Conservation (phyloP, 30 jellyfish, hydroid and myxozoan species). For the Catostylus mosaicus region DNA sequence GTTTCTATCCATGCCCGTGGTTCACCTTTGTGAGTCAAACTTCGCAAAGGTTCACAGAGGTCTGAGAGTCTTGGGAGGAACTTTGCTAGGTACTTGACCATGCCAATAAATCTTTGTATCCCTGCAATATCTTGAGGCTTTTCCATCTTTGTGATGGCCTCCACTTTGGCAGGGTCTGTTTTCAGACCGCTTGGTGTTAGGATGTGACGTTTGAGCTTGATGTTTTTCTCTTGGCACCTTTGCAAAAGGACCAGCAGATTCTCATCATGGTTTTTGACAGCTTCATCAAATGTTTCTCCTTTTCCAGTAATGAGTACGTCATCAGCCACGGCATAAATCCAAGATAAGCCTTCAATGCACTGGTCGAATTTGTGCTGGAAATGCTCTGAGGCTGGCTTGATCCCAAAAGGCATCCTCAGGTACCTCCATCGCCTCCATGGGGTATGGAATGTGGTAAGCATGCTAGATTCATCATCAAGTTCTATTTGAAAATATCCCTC, state of each 20-base stretch:
- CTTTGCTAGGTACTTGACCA: slow-evolving; percentile 29
- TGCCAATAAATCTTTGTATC: slow-evolving; percentile 35
- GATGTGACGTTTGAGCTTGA: slow-evolving; percentile 8
- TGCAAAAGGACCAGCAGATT: slow-evolving; percentile 22
- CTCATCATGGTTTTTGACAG: slow-evolving; percentile 1
- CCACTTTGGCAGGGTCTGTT: slow-evolving; percentile 31
- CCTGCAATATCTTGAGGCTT: slow-evolving; percentile 21
- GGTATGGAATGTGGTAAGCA: slow-evolving; percentile 9
- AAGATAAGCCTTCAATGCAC: slow-evolving; percentile 29
- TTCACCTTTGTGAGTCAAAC: slow-evolving; percentile 19
- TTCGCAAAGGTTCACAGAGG: slow-evolving; percentile 26
- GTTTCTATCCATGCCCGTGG: slow-evolving; percentile 16
- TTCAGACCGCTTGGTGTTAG: slow-evolving; percentile 10
- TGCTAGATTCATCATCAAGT: not conserved
- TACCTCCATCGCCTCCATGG: slow-evolving; percentile 23
- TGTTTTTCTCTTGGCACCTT: slow-evolving; percentile 24
- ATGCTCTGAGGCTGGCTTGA: slow-evolving; percentile 35
- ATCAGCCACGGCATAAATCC: slow-evolving; percentile 28
- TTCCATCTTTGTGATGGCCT: slow-evolving; percentile 41
- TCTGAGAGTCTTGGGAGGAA: slow-evolving; percentile 26
- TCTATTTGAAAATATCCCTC: slow-evolving; percentile 2
- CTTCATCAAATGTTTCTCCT: slow-evolving; percentile 16
- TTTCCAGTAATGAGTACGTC: slow-evolving; percentile 45
- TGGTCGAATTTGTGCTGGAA: slow-evolving; percentile 41
- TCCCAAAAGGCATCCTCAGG: slow-evolving; percentile 14